Evolutionary conservation across 1,140 invertebrate species (phyloP), one percentile per base, ranked within the genome.

Genomic region (Lordiphosa stackelbergi): DNA sequence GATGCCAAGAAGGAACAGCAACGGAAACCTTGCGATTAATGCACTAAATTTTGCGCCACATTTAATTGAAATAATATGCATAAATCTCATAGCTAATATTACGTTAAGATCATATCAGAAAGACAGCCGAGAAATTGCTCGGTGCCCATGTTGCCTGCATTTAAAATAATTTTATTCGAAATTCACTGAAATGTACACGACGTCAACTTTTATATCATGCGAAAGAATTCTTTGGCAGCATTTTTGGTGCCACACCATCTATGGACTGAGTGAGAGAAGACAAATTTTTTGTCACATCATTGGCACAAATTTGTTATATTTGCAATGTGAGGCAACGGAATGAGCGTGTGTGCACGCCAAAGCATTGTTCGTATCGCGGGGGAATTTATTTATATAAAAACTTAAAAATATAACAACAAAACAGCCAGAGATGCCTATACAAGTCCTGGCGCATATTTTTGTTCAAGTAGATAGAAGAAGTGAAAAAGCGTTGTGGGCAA

Each of bases 361-460:
- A 52, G 69, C 69, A 42, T 71, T 71, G 64, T 63, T 60, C 31
- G 53, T 38, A 16, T 60, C 36, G 64, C 64, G 63, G 63, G 64
- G 64, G 54, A 31, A 66, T 81, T 81, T 81, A 81, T 81, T 81
- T 83, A 81, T 81, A 81, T 83, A 75, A 83, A 81, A 83, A 71
- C 75, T 81, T 83, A 81, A 81, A 79, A 81, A 81, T 81, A 81
- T 71, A 83, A 65, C 71, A 54, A 53, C 65, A 75, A 46, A 46
- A 46, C 43, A 28, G 24, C 43, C 43, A 65, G 64, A 68, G 78
- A 83, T 83, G 77, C 64, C 77, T 83, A 83, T 83, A 83, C 77
- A 83, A 83, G 77, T 83, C 77, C 77, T 83, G 77, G 48, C 71
- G 58, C 56, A 83, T 46, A 75, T 64, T 70, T 69, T 55, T 58